Evolutionary conservation across 2,797 vertebrate genomes (phyloP), one percentile per base, ranked within the genome.

Genomic region (Rhabdophis nuchalis): DNA sequence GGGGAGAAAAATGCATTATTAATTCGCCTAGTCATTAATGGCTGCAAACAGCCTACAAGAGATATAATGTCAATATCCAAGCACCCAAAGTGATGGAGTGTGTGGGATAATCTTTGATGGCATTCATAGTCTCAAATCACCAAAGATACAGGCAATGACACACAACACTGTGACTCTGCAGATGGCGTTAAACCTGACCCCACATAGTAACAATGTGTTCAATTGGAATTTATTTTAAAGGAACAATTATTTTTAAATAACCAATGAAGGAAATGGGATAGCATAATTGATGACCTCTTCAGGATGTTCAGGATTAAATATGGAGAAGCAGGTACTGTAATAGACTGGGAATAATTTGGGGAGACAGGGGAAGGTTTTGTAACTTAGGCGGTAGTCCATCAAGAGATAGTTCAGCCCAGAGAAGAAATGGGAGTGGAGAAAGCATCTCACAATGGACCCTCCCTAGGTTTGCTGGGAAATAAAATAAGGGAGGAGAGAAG

Each of bases 11-110:
- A 96, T 96, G 92, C 94, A 96, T 98, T 97, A 98, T 98, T 98
- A 98, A 99, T 98, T 96, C 96, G 90, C 95, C 93, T 94, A 96
- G 95, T 98, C 97, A 97, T 98, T 98, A 98, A 98, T 97, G 96
- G 95, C 95, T 97, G 96, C 96, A 94, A 96, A 97, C 94, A 94
- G 95, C 95, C 95, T 96, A 90, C 97, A 98, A 97, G 96, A 92
- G 94, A 98, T 97, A 97, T 95, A 95, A 97, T 96, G 97, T 98
- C 98, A 97, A 97, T 98, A 97, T 88, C 87, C 20, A 92, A 97
- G 95, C 96, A 96, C 96, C 97, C 96, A 96, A 97, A 96, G 96
- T 94, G 93, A 96, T 90, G 93, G 93, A 91, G 64, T 32, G 57
- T 56, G 61, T 88, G 86, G 88, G 68, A 92, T 93, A 91, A 95